phyloP scores from a whole-genome alignment of 2,797 vertebrate genomes.

The Lepus oiostolus region DNA sequence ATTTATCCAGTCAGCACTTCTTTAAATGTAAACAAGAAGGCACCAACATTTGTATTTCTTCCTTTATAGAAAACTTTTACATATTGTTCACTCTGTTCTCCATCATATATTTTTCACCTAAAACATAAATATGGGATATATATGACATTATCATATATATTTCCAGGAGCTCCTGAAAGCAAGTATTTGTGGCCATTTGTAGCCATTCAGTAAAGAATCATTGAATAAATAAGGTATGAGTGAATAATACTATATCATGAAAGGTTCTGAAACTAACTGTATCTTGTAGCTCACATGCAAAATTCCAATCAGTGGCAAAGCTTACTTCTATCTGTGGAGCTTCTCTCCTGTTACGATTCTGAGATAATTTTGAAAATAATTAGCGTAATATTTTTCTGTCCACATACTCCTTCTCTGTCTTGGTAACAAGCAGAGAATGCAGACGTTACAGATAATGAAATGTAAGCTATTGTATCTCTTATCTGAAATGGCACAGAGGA shows the following conservation, averaged over 20 bases:
- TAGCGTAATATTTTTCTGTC: neutral
- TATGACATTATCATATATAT: neutral
- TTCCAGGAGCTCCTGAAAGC: neutral
- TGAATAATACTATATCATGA: neutral
- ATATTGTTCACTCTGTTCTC: neutral
- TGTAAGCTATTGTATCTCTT: neutral
- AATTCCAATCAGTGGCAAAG: neutral
- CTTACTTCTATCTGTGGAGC: neutral
- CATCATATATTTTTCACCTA: too few relatives aligned
- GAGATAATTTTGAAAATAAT: constrained; percentile 4
- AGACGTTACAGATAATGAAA: neutral
- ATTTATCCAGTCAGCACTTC: neutral
- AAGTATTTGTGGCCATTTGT: neutral
- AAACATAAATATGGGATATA: too few relatives aligned
- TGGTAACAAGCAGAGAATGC: neutral
- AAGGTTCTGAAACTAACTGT: neutral
- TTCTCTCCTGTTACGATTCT: neutral
- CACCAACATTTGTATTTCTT: neutral
- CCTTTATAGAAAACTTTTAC: neutral
- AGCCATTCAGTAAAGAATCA: neutral
- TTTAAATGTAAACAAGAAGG: neutral
- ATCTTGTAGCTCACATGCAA: neutral
- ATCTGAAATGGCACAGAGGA: neutral
- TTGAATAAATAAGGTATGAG: neutral
- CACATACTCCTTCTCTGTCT: neutral